Evolutionary conservation across 2,888 invertebrate species (phyloP).

Genomic region (Dryobotodes eremita): DNA sequence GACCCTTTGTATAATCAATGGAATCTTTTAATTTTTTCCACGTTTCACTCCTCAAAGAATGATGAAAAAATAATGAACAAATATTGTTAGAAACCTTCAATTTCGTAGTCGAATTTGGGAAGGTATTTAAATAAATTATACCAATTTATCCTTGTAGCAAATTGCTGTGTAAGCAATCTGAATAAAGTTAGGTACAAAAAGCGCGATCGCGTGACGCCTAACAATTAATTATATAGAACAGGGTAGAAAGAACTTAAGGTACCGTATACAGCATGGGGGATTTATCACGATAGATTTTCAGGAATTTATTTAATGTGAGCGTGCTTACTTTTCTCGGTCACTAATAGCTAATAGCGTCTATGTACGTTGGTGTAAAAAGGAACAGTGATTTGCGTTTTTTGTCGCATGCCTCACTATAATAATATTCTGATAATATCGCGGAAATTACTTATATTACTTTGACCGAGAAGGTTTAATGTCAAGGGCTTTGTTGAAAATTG

Average conservation of each 20-base stretch:
- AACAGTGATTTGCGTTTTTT: constrained; percentile 58
- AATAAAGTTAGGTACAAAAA: constrained; percentile 62
- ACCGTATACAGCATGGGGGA: constrained; percentile 27
- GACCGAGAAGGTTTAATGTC: constrained; percentile 44
- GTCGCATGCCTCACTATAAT: constrained; percentile 59
- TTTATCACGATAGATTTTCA: constrained; percentile 57
- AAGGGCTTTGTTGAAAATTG: constrained; percentile 26
- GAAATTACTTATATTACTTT: constrained; percentile 43
- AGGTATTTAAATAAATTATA: constrained; percentile 61
- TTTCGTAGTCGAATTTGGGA: constrained; percentile 33
- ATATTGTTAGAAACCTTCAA: constrained; percentile 47
- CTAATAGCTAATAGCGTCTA: constrained; percentile 50
- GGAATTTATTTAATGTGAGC: constrained; percentile 38
- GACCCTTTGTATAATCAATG: constrained; percentile 38
- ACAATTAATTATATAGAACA: constrained; percentile 64
- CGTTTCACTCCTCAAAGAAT: constrained; percentile 29
- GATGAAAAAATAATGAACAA: constrained; percentile 37
- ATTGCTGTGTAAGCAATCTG: constrained; percentile 61
- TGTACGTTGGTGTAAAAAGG: constrained; percentile 20
- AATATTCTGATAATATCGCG: constrained; percentile 50
- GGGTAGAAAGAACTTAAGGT: constrained; percentile 41
- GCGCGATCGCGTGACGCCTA: constrained; percentile 65
- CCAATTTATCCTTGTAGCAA: constrained; percentile 59
- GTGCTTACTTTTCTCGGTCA: constrained; percentile 44
- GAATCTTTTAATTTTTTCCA: constrained; percentile 33